These are phyloP conservation scores for Eulacestoma nigropectus DNA, from an alignment of 2,113 vertebrate genomes.

Conservation along the genomic window DNA sequence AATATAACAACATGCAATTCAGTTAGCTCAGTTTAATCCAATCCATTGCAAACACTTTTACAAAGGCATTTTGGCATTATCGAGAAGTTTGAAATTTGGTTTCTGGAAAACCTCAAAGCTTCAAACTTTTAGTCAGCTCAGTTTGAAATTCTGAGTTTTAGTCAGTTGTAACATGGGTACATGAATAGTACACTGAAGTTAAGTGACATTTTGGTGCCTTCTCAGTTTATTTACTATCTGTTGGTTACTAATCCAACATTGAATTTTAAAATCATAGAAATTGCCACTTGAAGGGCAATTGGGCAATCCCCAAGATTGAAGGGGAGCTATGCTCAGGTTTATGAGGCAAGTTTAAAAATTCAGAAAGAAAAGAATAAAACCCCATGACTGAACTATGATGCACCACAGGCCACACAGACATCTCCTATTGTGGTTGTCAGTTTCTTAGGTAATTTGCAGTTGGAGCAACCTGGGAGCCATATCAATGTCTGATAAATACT, in stretches of 20 bases:
- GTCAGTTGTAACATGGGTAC: not conserved
- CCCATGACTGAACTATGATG: rapidly evolving
- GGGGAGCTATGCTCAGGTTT: not conserved
- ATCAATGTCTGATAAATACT: not conserved
- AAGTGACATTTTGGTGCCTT: not conserved
- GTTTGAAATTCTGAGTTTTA: not conserved
- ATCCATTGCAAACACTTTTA: not conserved
- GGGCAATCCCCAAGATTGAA: too few relatives aligned
- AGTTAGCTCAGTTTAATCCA: not conserved
- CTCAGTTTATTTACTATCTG: not conserved
- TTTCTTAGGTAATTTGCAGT: not conserved
- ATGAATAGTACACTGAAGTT: not conserved
- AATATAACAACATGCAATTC: not conserved
- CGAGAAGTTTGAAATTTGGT: not conserved
- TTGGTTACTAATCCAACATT: not conserved
- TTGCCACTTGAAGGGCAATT: too few relatives aligned
- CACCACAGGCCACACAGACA: not conserved
- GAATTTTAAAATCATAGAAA: not conserved
- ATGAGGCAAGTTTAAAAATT: not conserved
- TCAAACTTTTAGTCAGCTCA: not conserved
- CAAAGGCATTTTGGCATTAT: not conserved
- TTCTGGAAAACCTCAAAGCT: not conserved
- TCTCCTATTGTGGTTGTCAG: not conserved
- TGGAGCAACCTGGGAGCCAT: not conserved
- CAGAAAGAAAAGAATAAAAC: not conserved